phyloP scores from a whole-genome alignment of 2,797 vertebrate genomes.

The Alauda arvensis region DNA sequence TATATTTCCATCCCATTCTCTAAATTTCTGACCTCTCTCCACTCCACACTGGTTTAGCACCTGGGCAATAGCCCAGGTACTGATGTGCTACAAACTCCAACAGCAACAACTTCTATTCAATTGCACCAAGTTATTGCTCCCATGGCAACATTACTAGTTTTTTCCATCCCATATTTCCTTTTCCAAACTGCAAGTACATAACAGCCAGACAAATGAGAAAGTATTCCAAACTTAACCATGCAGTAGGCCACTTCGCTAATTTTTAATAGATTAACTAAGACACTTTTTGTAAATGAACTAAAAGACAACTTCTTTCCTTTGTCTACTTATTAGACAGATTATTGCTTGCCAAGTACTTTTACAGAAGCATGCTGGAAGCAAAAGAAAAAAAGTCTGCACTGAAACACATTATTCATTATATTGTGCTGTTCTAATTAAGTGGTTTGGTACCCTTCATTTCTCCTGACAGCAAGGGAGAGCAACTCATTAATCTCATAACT shows the following conservation, averaged over 20 bases:
- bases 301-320: not conserved
- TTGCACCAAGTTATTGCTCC: conserved; percentile 24
- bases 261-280: not conserved
- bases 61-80: not conserved
- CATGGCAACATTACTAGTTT: conserved; percentile 39
- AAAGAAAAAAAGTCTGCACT: not conserved
- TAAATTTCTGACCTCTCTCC: not conserved
- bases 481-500: not conserved
- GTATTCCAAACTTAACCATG: not conserved
- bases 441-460: not conserved
- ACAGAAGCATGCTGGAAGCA: not conserved
- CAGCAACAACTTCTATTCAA: conserved; percentile 4
- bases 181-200: not conserved
- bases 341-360: not conserved
- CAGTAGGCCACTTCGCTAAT: not conserved
- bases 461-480: not conserved
- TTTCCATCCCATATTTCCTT: conserved; percentile 42
- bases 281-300: not conserved
- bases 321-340: not conserved
- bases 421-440: not conserved
- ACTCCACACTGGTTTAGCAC: not conserved
- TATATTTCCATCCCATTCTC: not conserved
- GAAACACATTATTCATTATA: not conserved
- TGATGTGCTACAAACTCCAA: not conserved
- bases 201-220: not conserved